Conservation (phyloP, 2,888 invertebrate species). For the Anorthoa munda region DNA sequence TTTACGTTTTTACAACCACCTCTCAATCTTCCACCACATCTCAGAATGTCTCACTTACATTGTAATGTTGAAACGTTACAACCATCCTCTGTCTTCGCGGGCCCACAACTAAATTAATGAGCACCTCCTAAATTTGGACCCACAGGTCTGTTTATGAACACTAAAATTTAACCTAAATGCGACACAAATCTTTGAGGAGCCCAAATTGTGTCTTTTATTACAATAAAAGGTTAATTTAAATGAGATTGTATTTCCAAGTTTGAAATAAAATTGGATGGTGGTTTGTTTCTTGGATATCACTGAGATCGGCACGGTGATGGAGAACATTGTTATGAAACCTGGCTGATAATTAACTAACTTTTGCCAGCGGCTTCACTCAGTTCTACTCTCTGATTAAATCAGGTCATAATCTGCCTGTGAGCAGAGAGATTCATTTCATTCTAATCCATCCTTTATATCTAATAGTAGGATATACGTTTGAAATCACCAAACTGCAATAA, state of each 20-base stretch:
- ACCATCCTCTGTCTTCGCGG: slow-evolving; percentile 39
- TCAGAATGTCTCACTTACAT: slow-evolving; percentile 23
- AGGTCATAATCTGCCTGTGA: too few species aligned
- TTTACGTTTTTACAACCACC: slow-evolving; percentile 5
- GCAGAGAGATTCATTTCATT: too few species aligned
- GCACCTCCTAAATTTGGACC: slow-evolving; percentile 51
- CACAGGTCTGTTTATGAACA: slow-evolving; percentile 57
- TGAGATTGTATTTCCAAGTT: slow-evolving; percentile 21
- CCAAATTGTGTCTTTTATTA: slow-evolving; percentile 53
- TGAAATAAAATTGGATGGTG: slow-evolving; percentile 3
- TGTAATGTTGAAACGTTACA: slow-evolving; percentile 44
- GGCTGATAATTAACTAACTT: too few species aligned
- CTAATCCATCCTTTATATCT: too few species aligned
- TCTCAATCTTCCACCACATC: slow-evolving; percentile 32
- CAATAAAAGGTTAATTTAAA: slow-evolving; percentile 48
- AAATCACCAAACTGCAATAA: too few species aligned
- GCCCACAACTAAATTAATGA: slow-evolving; percentile 60
- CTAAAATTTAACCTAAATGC: slow-evolving; percentile 60
- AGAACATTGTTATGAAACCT: too few species aligned
- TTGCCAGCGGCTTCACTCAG: too few species aligned
- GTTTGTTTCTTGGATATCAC: neutral
- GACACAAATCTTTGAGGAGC: slow-evolving; percentile 59
- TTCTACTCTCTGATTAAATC: too few species aligned
- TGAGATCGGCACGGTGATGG: too few species aligned
- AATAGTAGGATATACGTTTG: too few species aligned